Percentiles rank a stretch among this genome's conserved stretches.
Conservation (phyloP, 2,888 invertebrate species). For the Drosophila leonis region DNA sequence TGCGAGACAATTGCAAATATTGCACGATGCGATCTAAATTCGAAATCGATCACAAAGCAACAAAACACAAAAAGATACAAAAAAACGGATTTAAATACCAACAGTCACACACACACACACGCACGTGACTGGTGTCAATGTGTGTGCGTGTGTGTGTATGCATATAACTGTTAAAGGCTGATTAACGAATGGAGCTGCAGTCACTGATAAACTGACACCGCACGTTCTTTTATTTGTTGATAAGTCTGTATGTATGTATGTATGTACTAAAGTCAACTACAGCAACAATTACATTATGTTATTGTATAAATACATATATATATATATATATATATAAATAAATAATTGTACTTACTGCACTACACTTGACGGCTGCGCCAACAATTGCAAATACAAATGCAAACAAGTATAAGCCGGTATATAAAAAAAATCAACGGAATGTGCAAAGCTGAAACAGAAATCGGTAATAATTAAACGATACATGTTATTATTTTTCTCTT, state of each 20-base stretch:
- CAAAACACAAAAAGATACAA: slow-evolving; percentile 2
- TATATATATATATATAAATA: too few relatives aligned
- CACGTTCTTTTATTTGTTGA: slow-evolving; percentile 53
- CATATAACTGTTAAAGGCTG: slow-evolving; percentile 42
- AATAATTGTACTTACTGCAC: slow-evolving; percentile 36
- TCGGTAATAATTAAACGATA: slow-evolving; percentile 37
- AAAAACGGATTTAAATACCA: slow-evolving; percentile 33
- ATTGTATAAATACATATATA: slow-evolving; percentile 11
- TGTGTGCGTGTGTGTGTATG: neutral
- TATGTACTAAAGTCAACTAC: slow-evolving; percentile 31
- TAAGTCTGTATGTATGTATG: slow-evolving; percentile 15
- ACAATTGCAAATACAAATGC: slow-evolving; percentile 17
- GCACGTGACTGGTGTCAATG: slow-evolving; percentile 13
- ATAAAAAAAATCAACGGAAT: slow-evolving; percentile 54
- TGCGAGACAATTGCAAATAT: slow-evolving; percentile 44
- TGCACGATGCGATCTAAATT: slow-evolving; percentile 46
- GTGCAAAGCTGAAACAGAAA: slow-evolving; percentile 71
- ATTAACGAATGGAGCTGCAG: slow-evolving; percentile 30
- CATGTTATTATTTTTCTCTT: neutral
- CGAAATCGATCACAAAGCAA: slow-evolving; percentile 47
- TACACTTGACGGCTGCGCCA: slow-evolving; percentile 25
- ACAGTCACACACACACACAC: slow-evolving; percentile 14
- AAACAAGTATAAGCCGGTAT: slow-evolving; percentile 34
- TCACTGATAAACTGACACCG: slow-evolving; percentile 37
- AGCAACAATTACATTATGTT: slow-evolving; percentile 39